phyloP scores from a whole-genome alignment of 2,113 vertebrate genomes.

The Dipodomys spectabilis region DNA sequence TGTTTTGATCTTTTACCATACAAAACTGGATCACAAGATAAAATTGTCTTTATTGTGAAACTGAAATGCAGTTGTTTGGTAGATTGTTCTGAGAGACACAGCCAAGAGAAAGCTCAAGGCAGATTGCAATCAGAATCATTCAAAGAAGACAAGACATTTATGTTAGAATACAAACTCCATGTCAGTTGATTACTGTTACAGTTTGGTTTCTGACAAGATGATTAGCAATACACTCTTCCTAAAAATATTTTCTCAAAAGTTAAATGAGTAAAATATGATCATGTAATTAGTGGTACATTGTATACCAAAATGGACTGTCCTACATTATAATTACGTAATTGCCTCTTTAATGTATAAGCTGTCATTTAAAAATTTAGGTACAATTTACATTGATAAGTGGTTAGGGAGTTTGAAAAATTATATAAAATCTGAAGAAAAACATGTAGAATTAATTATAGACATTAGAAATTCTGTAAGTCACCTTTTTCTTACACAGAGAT shows the following conservation, averaged over 20 bases:
- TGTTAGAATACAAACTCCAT: conserved; percentile 26
- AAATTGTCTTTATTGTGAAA: conserved; percentile 36
- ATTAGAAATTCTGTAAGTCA: conserved; percentile 29
- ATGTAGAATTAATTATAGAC: conserved; percentile 18
- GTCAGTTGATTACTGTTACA: conserved; percentile 21
- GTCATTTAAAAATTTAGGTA: conserved; percentile 44
- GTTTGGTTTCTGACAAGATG: conserved; percentile 45
- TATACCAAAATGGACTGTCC: neutral
- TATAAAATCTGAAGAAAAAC: neutral
- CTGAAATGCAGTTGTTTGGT: neutral
- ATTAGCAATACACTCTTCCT: conserved; percentile 36
- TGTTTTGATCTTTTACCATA: conserved; percentile 5
- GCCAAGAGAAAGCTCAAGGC: neutral
- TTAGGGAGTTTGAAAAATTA: neutral
- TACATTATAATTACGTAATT: neutral
- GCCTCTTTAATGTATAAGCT: conserved; percentile 30
- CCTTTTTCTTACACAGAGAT: neutral
- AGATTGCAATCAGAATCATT: conserved; percentile 48
- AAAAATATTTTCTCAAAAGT: conserved; percentile 55
- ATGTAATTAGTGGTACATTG: conserved; percentile 25
- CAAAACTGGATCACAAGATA: conserved; percentile 18
- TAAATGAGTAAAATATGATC: conserved; percentile 57
- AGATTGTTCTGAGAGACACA: neutral
- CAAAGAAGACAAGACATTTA: neutral
- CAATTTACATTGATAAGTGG: conserved; percentile 35